Percentiles rank a stretch among this genome's conserved stretches.
phyloP scores from a whole-genome alignment of 1,140 invertebrate species.

The Philotrypesis tridentata region DNA sequence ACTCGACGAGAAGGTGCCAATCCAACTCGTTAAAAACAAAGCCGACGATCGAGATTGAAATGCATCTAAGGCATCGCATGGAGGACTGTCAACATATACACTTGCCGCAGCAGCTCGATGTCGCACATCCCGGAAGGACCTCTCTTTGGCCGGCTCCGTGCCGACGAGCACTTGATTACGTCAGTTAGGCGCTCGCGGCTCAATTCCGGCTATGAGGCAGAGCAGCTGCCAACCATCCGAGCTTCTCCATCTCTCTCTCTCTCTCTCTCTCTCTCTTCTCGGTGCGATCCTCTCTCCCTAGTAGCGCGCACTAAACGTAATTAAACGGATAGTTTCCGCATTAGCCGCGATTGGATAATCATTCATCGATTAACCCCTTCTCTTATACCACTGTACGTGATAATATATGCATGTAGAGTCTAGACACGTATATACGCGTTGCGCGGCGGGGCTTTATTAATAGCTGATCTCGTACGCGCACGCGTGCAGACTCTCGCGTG shows the following conservation, averaged over 20 bases:
- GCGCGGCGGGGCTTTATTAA: too few species aligned
- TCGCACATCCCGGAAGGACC: not conserved
- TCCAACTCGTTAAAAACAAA: too few species aligned
- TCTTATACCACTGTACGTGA: not conserved
- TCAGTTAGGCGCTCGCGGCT: slow-evolving; percentile 68
- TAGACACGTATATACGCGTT: too few species aligned
- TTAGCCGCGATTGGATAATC: slow-evolving; percentile 73
- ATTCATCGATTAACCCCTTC: slow-evolving; percentile 68
- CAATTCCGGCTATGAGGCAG: slow-evolving; percentile 63
- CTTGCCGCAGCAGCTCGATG: not conserved
- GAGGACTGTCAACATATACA: not conserved
- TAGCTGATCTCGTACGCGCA: too few species aligned
- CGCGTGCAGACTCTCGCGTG: too few species aligned
- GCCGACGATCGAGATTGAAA: not conserved
- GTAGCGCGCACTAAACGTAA: slow-evolving; percentile 67
- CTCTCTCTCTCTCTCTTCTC: slow-evolving; percentile 52
- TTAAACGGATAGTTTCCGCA: slow-evolving; percentile 73
- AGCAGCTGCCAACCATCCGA: slow-evolving; percentile 24
- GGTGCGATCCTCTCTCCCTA: slow-evolving; percentile 1
- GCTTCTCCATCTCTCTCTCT: slow-evolving; percentile 1
- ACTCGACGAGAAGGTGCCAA: too few species aligned
- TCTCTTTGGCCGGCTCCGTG: not conserved
- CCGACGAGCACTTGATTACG: slow-evolving; percentile 65
- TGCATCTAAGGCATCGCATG: not conserved
- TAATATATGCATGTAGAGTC: too few species aligned